Base-by-base conservation (phyloP, 2,888 invertebrate species). In the Homarus gammarus region DNA sequence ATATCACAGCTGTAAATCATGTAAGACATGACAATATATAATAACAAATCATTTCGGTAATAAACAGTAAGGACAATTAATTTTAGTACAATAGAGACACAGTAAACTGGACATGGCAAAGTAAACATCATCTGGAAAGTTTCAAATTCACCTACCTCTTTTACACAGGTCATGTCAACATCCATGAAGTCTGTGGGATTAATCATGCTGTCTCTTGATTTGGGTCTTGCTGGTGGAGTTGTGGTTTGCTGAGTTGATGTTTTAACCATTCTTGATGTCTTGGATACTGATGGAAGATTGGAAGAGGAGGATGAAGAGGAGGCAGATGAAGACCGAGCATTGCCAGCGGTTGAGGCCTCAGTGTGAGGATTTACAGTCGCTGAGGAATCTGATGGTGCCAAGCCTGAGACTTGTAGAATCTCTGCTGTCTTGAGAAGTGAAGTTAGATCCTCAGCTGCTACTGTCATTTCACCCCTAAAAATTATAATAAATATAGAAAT, bases 361-460 rank as follows among this genome's bases (percentile, higher is more conserved):
- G 75, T 56, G 22, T 77, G 77, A n/a, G 87, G 87, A 18, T 90
- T 90, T 2, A 87, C 84, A n/a, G 88, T 85, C 12, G 88, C 91
- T 15, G 87, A 36, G 15, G 86, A 78, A 56, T 91, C 89, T 5
- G 89, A 86, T 10, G 90, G 90, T 15, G 87, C 88, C 33, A 92
- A 78, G 5, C 92, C 92, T 8, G 92, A 90, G 51, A 92, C 90
- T 38, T 90, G 92, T 2, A 92, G 89, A 27, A 92, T 86, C 79
- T 92, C 90, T 6, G 92, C 92, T n/a, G 92, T 92, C 75, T 92
- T 92, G 31, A 92, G 72, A n/a, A 92, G 84, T n/a, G 90, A 90
- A 6, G 92, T 87, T 40, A 92, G 84, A 64, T 92, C 92, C 68
- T 89, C 90, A 18, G 92, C 92, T 33, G 92, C 90, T 27, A 92